phyloP scores from a whole-genome alignment of 64 coral and sea anemone genomes.

The Stichodactyla helianthus region DNA sequence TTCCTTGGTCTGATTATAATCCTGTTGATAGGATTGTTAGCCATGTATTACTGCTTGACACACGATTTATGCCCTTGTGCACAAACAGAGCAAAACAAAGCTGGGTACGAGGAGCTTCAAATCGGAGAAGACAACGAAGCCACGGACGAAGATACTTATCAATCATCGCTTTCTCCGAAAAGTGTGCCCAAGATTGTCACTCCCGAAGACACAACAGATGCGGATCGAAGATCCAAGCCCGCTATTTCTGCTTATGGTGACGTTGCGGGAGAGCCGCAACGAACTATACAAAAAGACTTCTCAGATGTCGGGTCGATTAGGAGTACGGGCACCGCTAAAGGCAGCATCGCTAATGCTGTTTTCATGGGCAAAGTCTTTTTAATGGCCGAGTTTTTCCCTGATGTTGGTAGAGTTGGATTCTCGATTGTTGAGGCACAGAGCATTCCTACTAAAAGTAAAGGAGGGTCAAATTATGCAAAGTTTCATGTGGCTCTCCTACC shows the following conservation, averaged over 20 bases:
- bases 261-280: slow-evolving; percentile 14
- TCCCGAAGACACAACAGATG: not conserved
- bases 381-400: slow-evolving; percentile 50
- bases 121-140: slow-evolving; percentile 27
- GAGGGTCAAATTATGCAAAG: slow-evolving; percentile 45
- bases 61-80: slow-evolving; percentile 79
- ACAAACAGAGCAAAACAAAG: slow-evolving; percentile 54
- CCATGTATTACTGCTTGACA: slow-evolving; percentile 81
- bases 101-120: slow-evolving; percentile 72
- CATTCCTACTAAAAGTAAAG: slow-evolving; percentile 62
- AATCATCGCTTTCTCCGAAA: slow-evolving; percentile 1
- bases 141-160: not conserved
- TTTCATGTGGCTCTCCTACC: slow-evolving; percentile 71
- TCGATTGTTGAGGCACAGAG: slow-evolving; percentile 65
- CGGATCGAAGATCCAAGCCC: not conserved
- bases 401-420: slow-evolving; percentile 63
- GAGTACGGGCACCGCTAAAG: slow-evolving; percentile 13
- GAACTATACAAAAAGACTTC: not conserved
- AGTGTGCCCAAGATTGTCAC: not conserved
- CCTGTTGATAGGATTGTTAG: slow-evolving; percentile 61
- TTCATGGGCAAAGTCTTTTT: slow-evolving; percentile 49
- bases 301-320: slow-evolving; percentile 8
- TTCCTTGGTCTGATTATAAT: slow-evolving; percentile 64
- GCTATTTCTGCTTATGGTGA: slow-evolving; percentile 60
- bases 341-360: not conserved